Base-by-base conservation (phyloP, 92 coral and sea anemone genomes). In the Porites divaricata region DNA sequence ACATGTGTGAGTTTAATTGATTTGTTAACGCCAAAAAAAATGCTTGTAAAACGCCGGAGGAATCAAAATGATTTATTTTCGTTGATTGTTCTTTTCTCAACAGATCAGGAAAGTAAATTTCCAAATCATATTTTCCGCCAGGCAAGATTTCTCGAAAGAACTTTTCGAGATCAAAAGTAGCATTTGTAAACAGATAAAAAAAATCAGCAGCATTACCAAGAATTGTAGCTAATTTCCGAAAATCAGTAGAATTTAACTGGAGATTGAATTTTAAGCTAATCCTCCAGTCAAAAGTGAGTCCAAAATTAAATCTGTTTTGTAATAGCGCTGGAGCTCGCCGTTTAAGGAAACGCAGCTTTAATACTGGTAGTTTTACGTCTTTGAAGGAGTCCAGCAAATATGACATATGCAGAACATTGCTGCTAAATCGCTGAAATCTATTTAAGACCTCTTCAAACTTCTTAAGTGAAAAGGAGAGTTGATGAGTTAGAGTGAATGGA, bases 211-310 rank as follows among this genome's bases (percentile, higher is more conserved):
- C 63, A 57, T 89, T 54, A 15, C 66, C 61, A 61, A 89, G 79
- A n/a, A 75, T 53, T 1, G 67, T 70, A 13, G 80, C 17, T 67
- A 88, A 85, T 14, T 58, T 66, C 41, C 25, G 28, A 68, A 87
- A 83, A 20, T 88, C 80, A 49, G 74, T 66, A 22, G 76, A 78
- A 63, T 78, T 72, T 10, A 87, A 66, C 48, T 91, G 65, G 8
- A 88, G 72, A 21, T 88, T 78, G 50, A 88, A 88, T 25, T 77
- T 90, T 21, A 86, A 49, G 63, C 58, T 49, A 14, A 41, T 16
- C 66, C 23, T 90, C 94, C 94, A 93, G 79, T 93, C 90, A 84
- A 90, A 90, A n/a, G 80, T 76, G 41, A 93, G 72, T 9, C 93
- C 95, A 77, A 93, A 93, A 68, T 87, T 81, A 68, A 90, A 87